Conservation (phyloP, 2,888 invertebrate species). For the Hyposoter dolosus region DNA sequence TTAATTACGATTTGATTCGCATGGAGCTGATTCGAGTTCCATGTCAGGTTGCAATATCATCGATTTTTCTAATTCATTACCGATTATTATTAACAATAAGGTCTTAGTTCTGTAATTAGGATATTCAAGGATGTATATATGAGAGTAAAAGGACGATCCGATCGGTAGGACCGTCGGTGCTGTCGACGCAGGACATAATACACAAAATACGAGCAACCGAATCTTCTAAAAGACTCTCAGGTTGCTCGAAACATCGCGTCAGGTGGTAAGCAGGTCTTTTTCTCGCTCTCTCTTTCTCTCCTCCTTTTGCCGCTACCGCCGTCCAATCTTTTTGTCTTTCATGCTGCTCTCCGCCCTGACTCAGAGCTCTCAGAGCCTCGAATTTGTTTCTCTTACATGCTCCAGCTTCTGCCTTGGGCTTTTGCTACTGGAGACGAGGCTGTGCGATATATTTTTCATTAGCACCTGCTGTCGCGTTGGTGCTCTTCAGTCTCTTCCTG, state of each 20-base stretch:
- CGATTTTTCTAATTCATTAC: not conserved
- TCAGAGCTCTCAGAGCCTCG: conserved; percentile 32
- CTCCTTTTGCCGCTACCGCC: conserved; percentile 60
- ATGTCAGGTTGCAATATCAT: not conserved
- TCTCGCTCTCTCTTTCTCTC: conserved; percentile 16
- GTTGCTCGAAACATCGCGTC: conserved; percentile 77
- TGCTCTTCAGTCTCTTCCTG: not conserved
- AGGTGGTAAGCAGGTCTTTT: conserved; percentile 78
- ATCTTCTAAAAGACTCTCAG: conserved; percentile 76
- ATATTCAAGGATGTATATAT: not conserved
- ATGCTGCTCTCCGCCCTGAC: conserved; percentile 45
- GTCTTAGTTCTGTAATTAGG: not conserved
- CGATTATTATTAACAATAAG: not conserved
- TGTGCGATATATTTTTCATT: conserved; percentile 37
- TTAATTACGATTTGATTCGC: not conserved
- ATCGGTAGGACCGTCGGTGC: conserved; percentile 37
- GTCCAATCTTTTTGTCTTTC: conserved; percentile 45
- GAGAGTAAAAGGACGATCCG: conserved; percentile 31
- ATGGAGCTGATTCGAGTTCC: not conserved
- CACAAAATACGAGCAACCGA: conserved; percentile 77
- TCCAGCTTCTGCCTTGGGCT: conserved; percentile 28
- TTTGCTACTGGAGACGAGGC: conserved; percentile 30
- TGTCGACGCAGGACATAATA: conserved; percentile 70
- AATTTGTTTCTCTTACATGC: conserved; percentile 39
- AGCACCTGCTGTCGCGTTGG: conserved; percentile 53